Conservation (phyloP, 2,113 vertebrate species). For the Danio rerio region DNA sequence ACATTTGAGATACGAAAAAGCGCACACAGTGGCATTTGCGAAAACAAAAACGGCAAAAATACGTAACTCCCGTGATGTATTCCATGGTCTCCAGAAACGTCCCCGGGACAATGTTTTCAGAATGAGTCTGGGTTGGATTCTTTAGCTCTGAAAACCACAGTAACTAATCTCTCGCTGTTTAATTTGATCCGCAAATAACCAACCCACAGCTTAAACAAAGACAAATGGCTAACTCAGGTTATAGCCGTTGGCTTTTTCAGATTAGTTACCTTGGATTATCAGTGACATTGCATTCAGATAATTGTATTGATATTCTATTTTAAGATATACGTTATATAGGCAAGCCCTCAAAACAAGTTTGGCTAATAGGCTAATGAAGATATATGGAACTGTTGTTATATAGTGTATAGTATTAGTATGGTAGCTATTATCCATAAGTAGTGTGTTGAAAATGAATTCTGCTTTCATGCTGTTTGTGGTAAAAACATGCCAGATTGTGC, state of each 20-base stretch:
- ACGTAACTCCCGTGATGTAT: too few species aligned
- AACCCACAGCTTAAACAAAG: not conserved
- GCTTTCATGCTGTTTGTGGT: constrained; percentile 85
- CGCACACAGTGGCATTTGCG: too few species aligned
- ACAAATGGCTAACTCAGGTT: constrained; percentile 9
- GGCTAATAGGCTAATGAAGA: constrained; percentile 33
- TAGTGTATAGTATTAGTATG: constrained; percentile 18
- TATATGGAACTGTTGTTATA: not conserved
- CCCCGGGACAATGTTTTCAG: too few species aligned
- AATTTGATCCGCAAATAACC: not conserved
- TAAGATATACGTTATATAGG: constrained; percentile 46
- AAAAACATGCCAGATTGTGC: constrained; percentile 85
- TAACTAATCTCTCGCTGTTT: not conserved
- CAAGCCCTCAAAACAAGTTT: constrained; percentile 40
- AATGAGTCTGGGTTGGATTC: too few species aligned
- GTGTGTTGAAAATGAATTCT: constrained; percentile 27
- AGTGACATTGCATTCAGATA: constrained; percentile 18
- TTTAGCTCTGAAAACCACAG: constrained; percentile 5
- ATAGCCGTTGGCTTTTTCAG: constrained; percentile 11
- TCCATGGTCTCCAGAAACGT: too few species aligned
- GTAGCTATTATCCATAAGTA: constrained; percentile 26
- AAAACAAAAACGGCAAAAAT: too few species aligned
- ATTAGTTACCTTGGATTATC: constrained; percentile 20
- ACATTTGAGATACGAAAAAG: too few species aligned
- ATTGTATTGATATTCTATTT: constrained; percentile 23